Base-by-base conservation (phyloP, 1,140 invertebrate species). In the Bombus sibiricus region DNA sequence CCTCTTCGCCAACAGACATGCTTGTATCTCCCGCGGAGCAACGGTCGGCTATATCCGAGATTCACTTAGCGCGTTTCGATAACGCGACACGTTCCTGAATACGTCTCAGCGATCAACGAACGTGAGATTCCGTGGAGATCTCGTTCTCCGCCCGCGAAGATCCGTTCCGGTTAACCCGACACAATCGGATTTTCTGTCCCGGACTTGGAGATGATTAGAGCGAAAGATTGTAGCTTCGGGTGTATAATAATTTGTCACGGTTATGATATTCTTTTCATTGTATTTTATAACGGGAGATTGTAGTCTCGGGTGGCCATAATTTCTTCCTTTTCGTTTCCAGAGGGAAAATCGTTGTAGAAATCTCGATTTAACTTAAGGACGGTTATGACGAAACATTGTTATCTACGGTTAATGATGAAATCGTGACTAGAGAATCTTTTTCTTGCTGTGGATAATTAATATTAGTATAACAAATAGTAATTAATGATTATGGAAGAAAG, bases 31-130 rank as follows among this genome's bases (percentile, higher is more conserved):
- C 13, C 34, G 18, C 22, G 37, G 18, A 37, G 22, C 8, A n/a
- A 34, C 32, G 32, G 32, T n/a, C 18, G 34, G 34, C 25, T 9
- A 39, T 39, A 12, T 0, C 39, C 39, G 37, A 72, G 69, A 76
- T 76, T 76, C 53, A 76, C 53, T 76, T 76, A 76, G 15, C 53
- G 34, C 53, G 37, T 76, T 22, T 39, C 74, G 34, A 76, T 76
- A 76, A 76, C 74, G 53, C 57, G 53, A 39, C 53, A 37, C 53
- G 74, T 32, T 18, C 25, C n/a, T 32, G 47, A 57, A 57, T 57
- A 37, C 47, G 47, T 32, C 28, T 47, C 73, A 2, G 39, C 73
- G 32, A 74, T 71, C 37, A 71, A 39, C 37, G 12, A 71, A 37
- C 18, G 34, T 37, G 66, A n/a, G 37, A 72, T 18, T n/a, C 12